Percentiles rank a stretch among this genome's conserved stretches.
These are phyloP conservation scores for Diachasmimorpha longicaudata DNA, from an alignment of 1,140 invertebrate genomes.

Conservation along the genomic window DNA sequence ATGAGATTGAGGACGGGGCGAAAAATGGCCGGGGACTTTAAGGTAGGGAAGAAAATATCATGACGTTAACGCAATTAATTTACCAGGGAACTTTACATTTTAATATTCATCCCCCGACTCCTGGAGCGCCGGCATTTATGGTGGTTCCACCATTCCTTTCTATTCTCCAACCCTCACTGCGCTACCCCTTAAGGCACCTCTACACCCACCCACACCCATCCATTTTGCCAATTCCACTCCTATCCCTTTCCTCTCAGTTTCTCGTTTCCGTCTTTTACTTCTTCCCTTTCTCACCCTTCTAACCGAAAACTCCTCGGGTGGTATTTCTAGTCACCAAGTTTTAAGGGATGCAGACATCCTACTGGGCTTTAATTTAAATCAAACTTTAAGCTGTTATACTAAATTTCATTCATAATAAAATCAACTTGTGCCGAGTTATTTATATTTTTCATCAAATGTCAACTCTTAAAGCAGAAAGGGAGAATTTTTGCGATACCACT, in stretches of 20 bases:
- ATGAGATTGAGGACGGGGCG: slow-evolving; percentile 1
- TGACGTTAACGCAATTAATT: slow-evolving; percentile 55
- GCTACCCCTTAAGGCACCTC: not conserved
- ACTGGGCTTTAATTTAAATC: slow-evolving; percentile 13
- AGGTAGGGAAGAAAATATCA: slow-evolving; percentile 42
- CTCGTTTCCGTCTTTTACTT: slow-evolving; percentile 1
- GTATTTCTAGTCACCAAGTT: not conserved
- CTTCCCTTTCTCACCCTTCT: not conserved
- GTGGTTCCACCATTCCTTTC: not conserved
- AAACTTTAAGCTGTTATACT: slow-evolving; percentile 16
- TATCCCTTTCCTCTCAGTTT: slow-evolving; percentile 1
- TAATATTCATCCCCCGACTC: slow-evolving; percentile 49
- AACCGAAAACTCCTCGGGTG: not conserved
- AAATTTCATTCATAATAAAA: not conserved
- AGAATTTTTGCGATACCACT: not conserved
- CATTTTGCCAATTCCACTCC: slow-evolving; percentile 19
- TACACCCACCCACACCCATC: not conserved
- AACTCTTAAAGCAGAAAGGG: no score
- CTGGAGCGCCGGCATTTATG: slow-evolving; percentile 29
- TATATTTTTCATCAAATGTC: not conserved
- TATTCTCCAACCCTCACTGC: no score
- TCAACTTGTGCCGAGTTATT: not conserved
- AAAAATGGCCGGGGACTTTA: not conserved
- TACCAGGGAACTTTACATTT: slow-evolving; percentile 48
- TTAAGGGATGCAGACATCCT: not conserved